A percentile compares a stretch with the other conserved stretches of the same genome.
Evolutionary conservation across 1,140 invertebrate genomes (phyloP).

Genomic region (Doryteuthis pealeii): DNA sequence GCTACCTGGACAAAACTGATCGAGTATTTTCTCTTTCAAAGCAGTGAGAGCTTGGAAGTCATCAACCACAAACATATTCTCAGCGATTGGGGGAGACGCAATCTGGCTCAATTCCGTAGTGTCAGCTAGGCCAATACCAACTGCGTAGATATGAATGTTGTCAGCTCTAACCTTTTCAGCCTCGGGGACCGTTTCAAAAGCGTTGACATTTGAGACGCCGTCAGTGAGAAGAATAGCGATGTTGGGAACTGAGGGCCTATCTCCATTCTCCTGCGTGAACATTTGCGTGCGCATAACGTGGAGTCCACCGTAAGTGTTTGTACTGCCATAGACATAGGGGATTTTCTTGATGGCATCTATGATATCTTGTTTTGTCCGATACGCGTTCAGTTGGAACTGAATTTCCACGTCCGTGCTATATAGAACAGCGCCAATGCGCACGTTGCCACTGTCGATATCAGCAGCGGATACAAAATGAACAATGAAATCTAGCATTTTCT

Average conservation of each 20-base stretch:
- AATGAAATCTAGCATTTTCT: constrained; percentile 42
- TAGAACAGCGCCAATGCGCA: constrained; percentile 35
- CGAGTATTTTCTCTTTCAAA: constrained; percentile 16
- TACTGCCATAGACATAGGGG: constrained; percentile 39
- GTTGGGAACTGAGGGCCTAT: constrained; percentile 39
- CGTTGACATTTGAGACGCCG: constrained; percentile 46
- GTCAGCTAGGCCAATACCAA: constrained; percentile 44
- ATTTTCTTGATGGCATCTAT: constrained; percentile 36
- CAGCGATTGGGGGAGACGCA: constrained; percentile 27
- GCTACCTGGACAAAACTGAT: constrained; percentile 27
- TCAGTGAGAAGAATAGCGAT: constrained; percentile 45
- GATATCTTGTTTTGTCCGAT: constrained; percentile 31
- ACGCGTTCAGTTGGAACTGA: constrained; percentile 36
- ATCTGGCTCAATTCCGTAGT: constrained; percentile 38
- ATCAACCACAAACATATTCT: constrained; percentile 37
- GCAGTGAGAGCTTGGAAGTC: constrained; percentile 36
- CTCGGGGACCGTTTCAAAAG: constrained; percentile 39
- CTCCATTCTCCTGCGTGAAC: constrained; percentile 37
- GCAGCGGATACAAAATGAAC: constrained; percentile 38
- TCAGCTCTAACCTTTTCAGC: constrained; percentile 25
- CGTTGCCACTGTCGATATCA: constrained; percentile 38
- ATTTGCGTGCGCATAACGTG: constrained; percentile 33
- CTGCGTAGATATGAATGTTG: constrained; percentile 42
- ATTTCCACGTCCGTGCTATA: constrained; percentile 39
- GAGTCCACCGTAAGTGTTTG: constrained; percentile 42